Base-by-base conservation (phyloP, 2,113 vertebrate species). In the Glaucomys volans region DNA sequence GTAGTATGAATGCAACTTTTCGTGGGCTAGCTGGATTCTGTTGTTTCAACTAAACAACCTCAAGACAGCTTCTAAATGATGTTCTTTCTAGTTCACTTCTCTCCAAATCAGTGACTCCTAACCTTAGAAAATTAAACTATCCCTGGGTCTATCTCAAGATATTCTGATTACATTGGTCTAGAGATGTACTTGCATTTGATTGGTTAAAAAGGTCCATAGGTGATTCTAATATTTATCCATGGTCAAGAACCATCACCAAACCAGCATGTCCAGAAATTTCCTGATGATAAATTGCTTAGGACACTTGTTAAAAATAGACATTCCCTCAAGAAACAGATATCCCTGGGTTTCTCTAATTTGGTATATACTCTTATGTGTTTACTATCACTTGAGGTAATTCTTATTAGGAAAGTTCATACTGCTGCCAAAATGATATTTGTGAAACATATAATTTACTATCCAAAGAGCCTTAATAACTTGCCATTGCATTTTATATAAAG, bases 371-470 rank as follows among this genome's bases (percentile, higher is more conserved):
- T 35, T 35, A n/a, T 62, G 35, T 50, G 26, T 87, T 75, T 37
- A 79, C 28, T 75, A 6, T 81, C 52, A 67, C 40, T 57, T 50
- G 20, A 52, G 40, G 64, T 59, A 32, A 72, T 90, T 54, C 42
- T 81, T 82, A 37, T 50, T 89, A 89, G 42, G 40, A 67, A 89
- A 91, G 52, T 69, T 40, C 79, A 42, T n/a, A n/a, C n/a, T n/a
- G 40, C 26, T 88, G 37, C 67, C 75, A 90, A 89, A 95, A 83
- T 8, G 47, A 84, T 59, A 80, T 94, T 76, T 90, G 24, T 89
- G 75, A 83, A 82, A 81, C 13, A 24, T 77, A n/a, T 40, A 91
- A 64, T 64, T 85, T 52, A 47, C 13, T 13, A 81, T 50, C 24
- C 50, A 91, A 75, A 69, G 57, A 74, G 50, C 16, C 26, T 87